These are phyloP conservation scores for Macrophya annulata DNA, from an alignment of 2,888 invertebrate species.

Conservation along the genomic window DNA sequence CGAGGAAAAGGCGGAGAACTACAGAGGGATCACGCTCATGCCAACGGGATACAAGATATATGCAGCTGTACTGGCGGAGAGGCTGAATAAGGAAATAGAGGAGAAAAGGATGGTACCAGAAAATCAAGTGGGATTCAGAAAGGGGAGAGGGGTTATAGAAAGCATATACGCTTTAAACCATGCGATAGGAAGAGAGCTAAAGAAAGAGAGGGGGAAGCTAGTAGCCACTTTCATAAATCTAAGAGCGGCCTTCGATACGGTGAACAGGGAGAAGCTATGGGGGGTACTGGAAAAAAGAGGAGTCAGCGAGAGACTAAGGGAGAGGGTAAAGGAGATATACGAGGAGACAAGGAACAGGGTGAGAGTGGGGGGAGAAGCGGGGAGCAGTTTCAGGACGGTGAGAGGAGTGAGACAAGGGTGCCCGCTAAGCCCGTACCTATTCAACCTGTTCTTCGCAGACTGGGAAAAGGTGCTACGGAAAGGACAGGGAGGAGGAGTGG, in stretches of 20 bases:
- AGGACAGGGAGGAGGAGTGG: slow-evolving; percentile 50
- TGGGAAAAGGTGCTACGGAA: slow-evolving; percentile 56
- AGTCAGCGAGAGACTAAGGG: background rate
- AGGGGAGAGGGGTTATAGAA: slow-evolving; percentile 40
- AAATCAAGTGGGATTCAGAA: slow-evolving; percentile 39
- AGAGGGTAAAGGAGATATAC: slow-evolving; percentile 45
- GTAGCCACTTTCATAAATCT: slow-evolving; percentile 57
- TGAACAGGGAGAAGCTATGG: background rate
- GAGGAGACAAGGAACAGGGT: background rate
- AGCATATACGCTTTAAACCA: slow-evolving; percentile 41
- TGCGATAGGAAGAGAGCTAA: background rate
- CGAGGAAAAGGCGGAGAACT: background rate
- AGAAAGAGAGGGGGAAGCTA: slow-evolving; percentile 33
- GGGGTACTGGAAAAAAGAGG: background rate
- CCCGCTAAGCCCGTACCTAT: slow-evolving; percentile 51
- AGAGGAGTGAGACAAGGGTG: slow-evolving; percentile 55
- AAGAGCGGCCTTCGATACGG: slow-evolving; percentile 36
- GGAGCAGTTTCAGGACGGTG: slow-evolving; percentile 55
- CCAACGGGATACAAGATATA: background rate
- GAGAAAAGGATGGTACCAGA: background rate
- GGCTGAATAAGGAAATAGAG: background rate
- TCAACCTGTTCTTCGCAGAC: slow-evolving; percentile 58
- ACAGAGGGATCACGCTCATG: slow-evolving; percentile 8
- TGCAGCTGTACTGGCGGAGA: background rate
- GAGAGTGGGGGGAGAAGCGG: slow-evolving; percentile 3